phyloP scores from a whole-genome alignment of 2,113 vertebrate genomes.

The Catagonus wagneri region DNA sequence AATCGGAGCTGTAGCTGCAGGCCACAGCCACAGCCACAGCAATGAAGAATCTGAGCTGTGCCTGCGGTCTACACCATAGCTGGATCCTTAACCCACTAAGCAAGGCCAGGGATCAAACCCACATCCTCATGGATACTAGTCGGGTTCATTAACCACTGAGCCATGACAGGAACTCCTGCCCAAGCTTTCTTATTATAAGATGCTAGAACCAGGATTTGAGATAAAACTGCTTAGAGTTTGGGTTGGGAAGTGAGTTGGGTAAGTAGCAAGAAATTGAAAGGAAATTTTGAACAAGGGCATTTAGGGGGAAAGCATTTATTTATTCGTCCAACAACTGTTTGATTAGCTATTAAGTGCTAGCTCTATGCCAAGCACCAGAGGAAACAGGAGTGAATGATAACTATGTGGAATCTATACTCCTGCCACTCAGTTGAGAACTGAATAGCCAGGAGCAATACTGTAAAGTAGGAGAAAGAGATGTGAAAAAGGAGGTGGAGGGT shows the following conservation, averaged over 20 bases:
- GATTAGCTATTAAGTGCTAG: not conserved
- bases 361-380: not conserved
- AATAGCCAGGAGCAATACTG: not conserved
- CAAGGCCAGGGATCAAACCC: too few species aligned
- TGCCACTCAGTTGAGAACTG: not conserved
- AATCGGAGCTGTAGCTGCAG: too few species aligned
- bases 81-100: too few species aligned
- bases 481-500: not conserved
- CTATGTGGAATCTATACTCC: rapidly evolving
- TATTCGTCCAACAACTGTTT: not conserved
- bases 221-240: not conserved
- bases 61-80: too few species aligned
- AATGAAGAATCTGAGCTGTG: too few species aligned
- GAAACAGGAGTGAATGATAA: not conserved
- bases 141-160: too few species aligned
- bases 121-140: too few species aligned
- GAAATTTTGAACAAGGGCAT: not conserved
- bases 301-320: not conserved
- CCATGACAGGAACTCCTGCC: not conserved
- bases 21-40: too few species aligned
- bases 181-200: not conserved
- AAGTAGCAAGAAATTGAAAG: not conserved
- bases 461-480: not conserved
- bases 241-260: not conserved
- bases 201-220: not conserved